These are phyloP conservation scores for Clarias macrocephalus DNA, from an alignment of 2,113 vertebrate species.

Conservation along the genomic window DNA sequence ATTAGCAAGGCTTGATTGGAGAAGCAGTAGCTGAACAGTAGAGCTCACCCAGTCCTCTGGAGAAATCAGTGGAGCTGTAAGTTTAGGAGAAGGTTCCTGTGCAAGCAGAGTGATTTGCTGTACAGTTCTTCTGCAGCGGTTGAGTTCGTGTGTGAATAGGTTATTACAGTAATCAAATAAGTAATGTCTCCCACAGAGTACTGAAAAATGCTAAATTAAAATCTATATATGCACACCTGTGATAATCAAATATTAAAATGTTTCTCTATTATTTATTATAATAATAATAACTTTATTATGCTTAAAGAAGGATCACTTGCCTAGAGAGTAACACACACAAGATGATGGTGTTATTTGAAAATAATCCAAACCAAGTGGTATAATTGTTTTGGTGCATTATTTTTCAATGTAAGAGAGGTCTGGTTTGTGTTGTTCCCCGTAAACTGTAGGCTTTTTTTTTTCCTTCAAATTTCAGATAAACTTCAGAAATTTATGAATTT, in stretches of 20 bases:
- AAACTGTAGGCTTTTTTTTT: too few relatives aligned
- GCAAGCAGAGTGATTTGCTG: not conserved
- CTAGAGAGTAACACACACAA: not conserved
- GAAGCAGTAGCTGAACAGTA: not conserved
- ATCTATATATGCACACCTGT: not conserved
- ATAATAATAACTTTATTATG: not conserved
- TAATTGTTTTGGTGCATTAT: not conserved
- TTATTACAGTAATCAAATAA: not conserved
- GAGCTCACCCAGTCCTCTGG: not conserved
- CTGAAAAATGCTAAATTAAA: too few relatives aligned
- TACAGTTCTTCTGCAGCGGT: not conserved
- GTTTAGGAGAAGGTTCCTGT: not conserved
- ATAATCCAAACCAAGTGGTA: not conserved
- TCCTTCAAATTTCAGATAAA: too few relatives aligned
- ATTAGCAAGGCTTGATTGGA: constrained; percentile 10
- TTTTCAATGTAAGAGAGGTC: not conserved
- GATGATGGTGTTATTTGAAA: not conserved
- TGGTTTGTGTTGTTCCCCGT: not conserved
- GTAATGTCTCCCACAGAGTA: not conserved
- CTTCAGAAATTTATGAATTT: not conserved
- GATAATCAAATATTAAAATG: not conserved
- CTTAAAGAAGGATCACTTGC: not conserved
- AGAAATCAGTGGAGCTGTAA: not conserved
- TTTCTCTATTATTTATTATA: too few relatives aligned
- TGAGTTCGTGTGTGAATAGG: not conserved